phyloP scores from a whole-genome alignment of 1,140 invertebrate genomes.

The Homalodisca vitripennis region DNA sequence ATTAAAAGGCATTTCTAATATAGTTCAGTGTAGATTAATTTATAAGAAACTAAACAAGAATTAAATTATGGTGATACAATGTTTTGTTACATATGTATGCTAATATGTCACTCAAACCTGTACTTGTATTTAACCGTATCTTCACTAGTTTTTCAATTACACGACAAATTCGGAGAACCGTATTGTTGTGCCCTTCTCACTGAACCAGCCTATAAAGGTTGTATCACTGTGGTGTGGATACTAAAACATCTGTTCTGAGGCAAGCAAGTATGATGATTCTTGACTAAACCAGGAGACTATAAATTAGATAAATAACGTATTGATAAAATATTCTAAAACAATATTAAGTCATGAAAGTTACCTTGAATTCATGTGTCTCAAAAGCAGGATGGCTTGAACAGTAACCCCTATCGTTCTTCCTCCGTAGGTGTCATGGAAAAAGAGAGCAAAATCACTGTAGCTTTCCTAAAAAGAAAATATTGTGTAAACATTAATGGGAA shows the following conservation, averaged over 20 bases:
- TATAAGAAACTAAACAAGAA: too few species aligned
- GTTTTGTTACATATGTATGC: too few species aligned
- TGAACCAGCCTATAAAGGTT: too few species aligned
- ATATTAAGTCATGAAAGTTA: slow-evolving; percentile 42
- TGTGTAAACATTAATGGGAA: too few species aligned
- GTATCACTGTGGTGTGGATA: too few species aligned
- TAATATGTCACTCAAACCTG: too few species aligned
- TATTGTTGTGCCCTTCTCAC: neutral
- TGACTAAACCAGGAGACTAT: neutral
- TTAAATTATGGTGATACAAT: too few species aligned
- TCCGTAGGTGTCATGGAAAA: slow-evolving; percentile 86
- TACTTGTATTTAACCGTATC: too few species aligned
- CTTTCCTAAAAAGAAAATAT: slow-evolving; percentile 56
- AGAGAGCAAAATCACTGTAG: slow-evolving; percentile 77
- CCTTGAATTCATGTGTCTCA: slow-evolving; percentile 68
- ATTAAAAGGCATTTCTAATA: too few species aligned
- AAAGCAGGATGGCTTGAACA: slow-evolving; percentile 73
- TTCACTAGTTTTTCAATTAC: too few species aligned
- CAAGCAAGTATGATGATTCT: neutral
- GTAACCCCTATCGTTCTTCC: slow-evolving; percentile 73
- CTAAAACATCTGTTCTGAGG: neutral
- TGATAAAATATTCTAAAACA: neutral
- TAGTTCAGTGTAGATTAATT: too few species aligned
- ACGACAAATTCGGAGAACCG: neutral
- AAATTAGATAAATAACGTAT: neutral